Evolutionary conservation across 2,113 vertebrate species (phyloP).

Genomic region (Cryptomyrus ogoouensis): DNA sequence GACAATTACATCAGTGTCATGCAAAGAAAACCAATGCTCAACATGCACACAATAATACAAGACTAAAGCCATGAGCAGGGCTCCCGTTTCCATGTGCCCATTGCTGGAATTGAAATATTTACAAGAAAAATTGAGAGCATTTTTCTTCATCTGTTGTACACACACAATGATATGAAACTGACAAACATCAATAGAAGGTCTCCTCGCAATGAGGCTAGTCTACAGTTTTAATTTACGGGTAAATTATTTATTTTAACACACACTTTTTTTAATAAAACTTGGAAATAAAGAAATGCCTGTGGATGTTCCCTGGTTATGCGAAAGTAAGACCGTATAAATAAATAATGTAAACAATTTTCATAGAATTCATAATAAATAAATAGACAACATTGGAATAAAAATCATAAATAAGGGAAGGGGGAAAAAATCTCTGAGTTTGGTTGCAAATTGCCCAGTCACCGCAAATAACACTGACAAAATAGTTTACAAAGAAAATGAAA

Average conservation of each 20-base stretch:
- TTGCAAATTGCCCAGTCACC: constrained; percentile 53
- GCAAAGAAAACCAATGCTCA: constrained; percentile 72
- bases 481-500: constrained; percentile 29
- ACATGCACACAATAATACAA: constrained; percentile 82
- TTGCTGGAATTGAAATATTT: constrained; percentile 72
- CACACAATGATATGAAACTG: constrained; percentile 60
- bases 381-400: constrained; percentile 45
- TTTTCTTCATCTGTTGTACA: constrained; percentile 52
- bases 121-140: constrained; percentile 63
- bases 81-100: constrained; percentile 58
- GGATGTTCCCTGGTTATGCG: constrained; percentile 52
- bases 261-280: constrained; percentile 57
- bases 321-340: constrained; percentile 43
- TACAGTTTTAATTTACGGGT: constrained; percentile 83
- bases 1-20: constrained; percentile 64
- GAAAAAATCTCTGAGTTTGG: constrained; percentile 35
- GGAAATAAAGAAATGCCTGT: constrained; percentile 55
- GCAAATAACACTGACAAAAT: constrained; percentile 30
- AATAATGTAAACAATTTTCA: constrained; percentile 60
- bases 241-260: constrained; percentile 65
- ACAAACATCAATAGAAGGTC: constrained; percentile 70
- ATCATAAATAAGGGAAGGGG: constrained; percentile 29
- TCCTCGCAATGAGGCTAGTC: constrained; percentile 77
- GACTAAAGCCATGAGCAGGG: constrained; percentile 67
- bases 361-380: constrained; percentile 71